Conservation (phyloP, 2,113 vertebrate genomes). For the Gallinago jamesoni region DNA sequence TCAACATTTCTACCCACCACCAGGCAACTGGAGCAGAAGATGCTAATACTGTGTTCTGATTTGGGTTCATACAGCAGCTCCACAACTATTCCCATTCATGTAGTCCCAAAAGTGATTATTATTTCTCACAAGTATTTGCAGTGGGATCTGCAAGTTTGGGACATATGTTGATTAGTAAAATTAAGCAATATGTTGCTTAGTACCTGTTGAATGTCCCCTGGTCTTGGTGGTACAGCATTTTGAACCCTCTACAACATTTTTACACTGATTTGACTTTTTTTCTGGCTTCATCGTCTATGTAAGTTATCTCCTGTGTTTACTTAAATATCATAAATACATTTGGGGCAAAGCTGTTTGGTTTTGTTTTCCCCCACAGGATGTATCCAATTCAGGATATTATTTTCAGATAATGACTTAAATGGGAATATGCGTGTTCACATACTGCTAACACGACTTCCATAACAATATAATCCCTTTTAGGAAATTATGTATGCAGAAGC, state of each 20-base stretch:
- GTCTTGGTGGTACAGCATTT: neutral
- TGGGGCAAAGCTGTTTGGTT: neutral
- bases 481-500: slow-evolving; percentile 21
- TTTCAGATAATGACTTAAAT: slow-evolving; percentile 21
- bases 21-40: neutral
- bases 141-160: neutral
- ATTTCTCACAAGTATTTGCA: neutral
- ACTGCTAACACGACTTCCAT: neutral
- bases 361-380: slow-evolving; percentile 4
- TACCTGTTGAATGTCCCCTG: neutral
- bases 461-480: neutral
- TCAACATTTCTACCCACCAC: neutral
- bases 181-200: neutral
- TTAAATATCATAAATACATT: neutral
- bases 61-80: neutral
- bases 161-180: neutral
- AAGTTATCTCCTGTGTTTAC: neutral
- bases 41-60: accelerated
- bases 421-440: neutral
- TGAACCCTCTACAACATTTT: neutral
- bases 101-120: neutral
- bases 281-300: neutral
- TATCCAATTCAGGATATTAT: neutral
- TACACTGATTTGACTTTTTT: neutral
- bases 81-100: neutral